A percentile compares a stretch with the other conserved stretches of the same genome.
Conservation (phyloP, 2,888 invertebrate genomes). For the Harpalus rubripes region DNA sequence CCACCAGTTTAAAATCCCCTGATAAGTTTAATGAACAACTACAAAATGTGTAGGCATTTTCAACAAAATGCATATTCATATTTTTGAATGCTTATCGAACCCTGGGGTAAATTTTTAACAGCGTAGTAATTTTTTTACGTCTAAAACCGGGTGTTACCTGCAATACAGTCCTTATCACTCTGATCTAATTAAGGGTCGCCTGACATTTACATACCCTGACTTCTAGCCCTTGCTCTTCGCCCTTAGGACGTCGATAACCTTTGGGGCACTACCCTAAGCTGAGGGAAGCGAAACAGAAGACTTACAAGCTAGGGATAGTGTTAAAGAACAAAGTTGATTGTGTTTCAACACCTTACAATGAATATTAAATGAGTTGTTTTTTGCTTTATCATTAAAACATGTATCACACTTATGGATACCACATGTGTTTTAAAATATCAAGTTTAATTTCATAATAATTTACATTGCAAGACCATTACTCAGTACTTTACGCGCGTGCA, state of each 20-base stretch:
- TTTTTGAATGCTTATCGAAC: background rate
- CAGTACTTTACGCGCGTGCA: no score
- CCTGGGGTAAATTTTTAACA: constrained; percentile 1
- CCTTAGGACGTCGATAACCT: constrained; percentile 42
- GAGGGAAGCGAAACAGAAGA: background rate
- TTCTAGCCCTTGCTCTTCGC: constrained; percentile 8
- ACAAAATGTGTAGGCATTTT: background rate
- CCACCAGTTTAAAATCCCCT: background rate
- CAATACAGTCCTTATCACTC: background rate
- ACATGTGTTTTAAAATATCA: no score
- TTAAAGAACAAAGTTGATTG: background rate
- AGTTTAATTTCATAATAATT: no score
- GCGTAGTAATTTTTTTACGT: background rate
- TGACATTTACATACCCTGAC: constrained; percentile 5
- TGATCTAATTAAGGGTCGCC: constrained; percentile 1
- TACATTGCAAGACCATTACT: no score
- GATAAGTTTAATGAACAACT: constrained; percentile 3
- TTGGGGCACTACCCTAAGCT: background rate
- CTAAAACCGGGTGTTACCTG: background rate
- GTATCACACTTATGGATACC: no score
- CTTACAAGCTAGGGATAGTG: background rate
- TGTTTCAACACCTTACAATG: background rate
- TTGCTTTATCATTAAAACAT: background rate
- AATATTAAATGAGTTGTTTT: no score
- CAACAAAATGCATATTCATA: background rate